A percentile compares a stretch with the other conserved stretches of the same genome.
Conservation (phyloP, 2,113 vertebrate species). For the Pungitius pungitius region DNA sequence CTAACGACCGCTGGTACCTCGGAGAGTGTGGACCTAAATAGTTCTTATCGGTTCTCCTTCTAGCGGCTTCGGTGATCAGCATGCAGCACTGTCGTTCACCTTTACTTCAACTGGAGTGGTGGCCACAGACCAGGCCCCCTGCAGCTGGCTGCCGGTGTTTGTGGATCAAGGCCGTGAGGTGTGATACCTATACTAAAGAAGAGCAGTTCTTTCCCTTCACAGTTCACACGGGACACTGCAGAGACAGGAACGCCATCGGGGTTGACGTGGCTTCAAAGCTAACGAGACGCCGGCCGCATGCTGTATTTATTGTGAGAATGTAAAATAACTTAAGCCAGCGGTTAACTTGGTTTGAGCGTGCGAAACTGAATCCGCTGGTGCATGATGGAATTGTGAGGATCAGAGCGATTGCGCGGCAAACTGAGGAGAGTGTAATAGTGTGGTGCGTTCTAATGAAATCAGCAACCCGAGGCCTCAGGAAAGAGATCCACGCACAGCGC, state of each 20-base stretch:
- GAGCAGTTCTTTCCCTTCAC: constrained; percentile 1
- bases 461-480: constrained; percentile 75
- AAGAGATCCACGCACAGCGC: constrained; percentile 65
- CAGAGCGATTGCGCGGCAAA: constrained; percentile 72
- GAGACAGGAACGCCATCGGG: constrained; percentile 29
- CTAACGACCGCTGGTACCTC: constrained; percentile 66
- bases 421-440: constrained; percentile 77
- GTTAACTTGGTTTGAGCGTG: constrained; percentile 75
- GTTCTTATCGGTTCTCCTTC: constrained; percentile 17
- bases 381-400: constrained; percentile 77
- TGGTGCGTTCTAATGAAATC: constrained; percentile 79
- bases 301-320: constrained; percentile 79
- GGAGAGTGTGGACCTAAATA: constrained; percentile 34
- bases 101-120: constrained; percentile 42
- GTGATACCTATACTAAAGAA: neutral
- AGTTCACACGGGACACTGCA: constrained; percentile 36
- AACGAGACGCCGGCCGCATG: constrained; percentile 60
- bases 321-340: constrained; percentile 74
- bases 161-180: neutral
- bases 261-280: constrained; percentile 47
- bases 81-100: constrained; percentile 26
- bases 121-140: constrained; percentile 6
- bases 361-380: constrained; percentile 76
- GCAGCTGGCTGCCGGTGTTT: neutral
- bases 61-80: neutral